These are phyloP conservation scores for Theretra japonica DNA, from an alignment of 2,888 invertebrate genomes.

Conservation along the genomic window DNA sequence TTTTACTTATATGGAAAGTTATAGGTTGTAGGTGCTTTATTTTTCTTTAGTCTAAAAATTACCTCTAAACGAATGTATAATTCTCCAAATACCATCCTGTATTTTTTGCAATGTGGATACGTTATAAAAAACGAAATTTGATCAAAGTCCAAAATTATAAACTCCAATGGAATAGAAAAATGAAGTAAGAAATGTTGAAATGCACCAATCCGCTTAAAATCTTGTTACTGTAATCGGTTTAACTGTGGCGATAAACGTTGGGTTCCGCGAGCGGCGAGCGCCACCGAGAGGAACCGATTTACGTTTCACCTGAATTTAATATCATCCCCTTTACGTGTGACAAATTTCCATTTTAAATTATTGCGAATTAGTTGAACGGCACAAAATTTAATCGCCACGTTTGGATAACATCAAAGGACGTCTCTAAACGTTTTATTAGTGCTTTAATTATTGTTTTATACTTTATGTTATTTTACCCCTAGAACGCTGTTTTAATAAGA, in stretches of 20 bases:
- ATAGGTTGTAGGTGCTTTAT: not conserved
- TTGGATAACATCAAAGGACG: constrained; percentile 30
- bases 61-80: not conserved
- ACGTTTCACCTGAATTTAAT: constrained; percentile 64
- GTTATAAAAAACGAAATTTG: constrained; percentile 5
- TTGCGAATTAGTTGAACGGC: constrained; percentile 41
- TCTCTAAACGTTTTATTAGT: constrained; percentile 24
- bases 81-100: not conserved
- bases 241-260: constrained; percentile 59
- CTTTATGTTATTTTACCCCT: not conserved
- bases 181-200: constrained; percentile 47
- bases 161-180: constrained; percentile 26
- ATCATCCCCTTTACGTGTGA: constrained; percentile 48
- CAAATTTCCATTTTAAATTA: constrained; percentile 48
- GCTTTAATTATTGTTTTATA: not conserved
- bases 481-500: not conserved
- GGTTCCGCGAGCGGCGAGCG: constrained; percentile 51
- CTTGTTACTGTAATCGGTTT: constrained; percentile 79
- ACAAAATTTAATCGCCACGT: constrained; percentile 34
- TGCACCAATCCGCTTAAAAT: constrained; percentile 68
- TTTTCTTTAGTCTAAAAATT: not conserved
- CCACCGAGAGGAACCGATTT: constrained; percentile 55
- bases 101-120: not conserved
- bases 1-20: no score
- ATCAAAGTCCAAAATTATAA: constrained; percentile 17